A percentile compares a stretch with the other conserved stretches of the same genome.
phyloP scores from a whole-genome alignment of 2,113 vertebrate genomes.

The Mugil cephalus region DNA sequence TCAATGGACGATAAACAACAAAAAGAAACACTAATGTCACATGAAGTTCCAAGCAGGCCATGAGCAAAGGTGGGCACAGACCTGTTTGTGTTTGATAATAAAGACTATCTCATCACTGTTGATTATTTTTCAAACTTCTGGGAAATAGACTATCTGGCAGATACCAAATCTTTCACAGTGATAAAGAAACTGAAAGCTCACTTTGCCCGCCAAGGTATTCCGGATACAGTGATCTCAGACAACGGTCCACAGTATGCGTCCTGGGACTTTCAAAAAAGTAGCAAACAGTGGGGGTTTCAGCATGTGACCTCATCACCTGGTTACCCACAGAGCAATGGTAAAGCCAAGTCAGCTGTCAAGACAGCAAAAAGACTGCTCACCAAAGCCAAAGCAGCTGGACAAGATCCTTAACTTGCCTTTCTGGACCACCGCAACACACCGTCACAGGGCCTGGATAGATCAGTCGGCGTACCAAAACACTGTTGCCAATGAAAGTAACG shows the following conservation, averaged over 20 bases:
- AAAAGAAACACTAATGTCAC: not conserved
- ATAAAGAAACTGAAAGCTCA: not conserved
- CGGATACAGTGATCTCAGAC: not conserved
- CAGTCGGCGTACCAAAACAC: not conserved
- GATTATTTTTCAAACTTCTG: constrained; percentile 9
- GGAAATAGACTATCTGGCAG: not conserved
- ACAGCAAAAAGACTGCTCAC: not conserved
- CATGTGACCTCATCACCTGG: not conserved
- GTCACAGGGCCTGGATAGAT: not conserved
- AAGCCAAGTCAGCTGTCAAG: too few species aligned
- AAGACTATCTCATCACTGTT: not conserved
- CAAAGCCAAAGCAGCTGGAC: not conserved
- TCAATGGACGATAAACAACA: constrained; percentile 9
- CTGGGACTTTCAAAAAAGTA: not conserved
- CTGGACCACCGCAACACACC: not conserved
- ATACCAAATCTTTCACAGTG: not conserved
- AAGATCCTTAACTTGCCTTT: not conserved
- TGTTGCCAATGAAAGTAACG: not conserved
- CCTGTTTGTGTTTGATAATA: not conserved
- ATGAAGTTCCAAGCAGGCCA: not conserved
- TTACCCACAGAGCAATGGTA: not conserved
- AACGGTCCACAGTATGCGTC: not conserved
- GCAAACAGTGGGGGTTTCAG: not conserved
- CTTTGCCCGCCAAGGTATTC: not conserved
- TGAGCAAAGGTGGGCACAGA: constrained; percentile 19